These are phyloP conservation scores for Morinoia aosen DNA, from an alignment of 2,888 invertebrate species.

Conservation along the genomic window DNA sequence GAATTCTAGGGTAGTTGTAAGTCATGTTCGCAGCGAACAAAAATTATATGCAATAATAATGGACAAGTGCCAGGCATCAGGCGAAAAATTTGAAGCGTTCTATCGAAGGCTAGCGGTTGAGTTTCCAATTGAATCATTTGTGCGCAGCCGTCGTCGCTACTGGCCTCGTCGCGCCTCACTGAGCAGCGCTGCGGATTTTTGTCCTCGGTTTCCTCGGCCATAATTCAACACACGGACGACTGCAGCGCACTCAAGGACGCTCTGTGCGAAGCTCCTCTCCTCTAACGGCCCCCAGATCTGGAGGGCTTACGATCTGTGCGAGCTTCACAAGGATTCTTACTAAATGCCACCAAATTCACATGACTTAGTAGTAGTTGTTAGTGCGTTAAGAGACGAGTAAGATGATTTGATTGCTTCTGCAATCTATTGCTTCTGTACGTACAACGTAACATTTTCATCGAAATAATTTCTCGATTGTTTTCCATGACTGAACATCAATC, in stretches of 20 bases:
- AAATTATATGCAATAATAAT: too few relatives aligned
- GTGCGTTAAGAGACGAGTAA: background rate
- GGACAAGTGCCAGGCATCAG: too few relatives aligned
- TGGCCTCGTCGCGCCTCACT: background rate
- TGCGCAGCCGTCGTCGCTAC: background rate
- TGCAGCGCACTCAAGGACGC: background rate
- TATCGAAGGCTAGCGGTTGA: background rate
- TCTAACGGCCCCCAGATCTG: background rate
- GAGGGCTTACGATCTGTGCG: background rate
- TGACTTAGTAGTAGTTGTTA: background rate
- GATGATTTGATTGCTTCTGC: background rate
- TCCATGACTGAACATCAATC: background rate
- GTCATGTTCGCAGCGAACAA: too few relatives aligned
- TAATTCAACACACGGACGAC: background rate
- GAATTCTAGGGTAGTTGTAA: too few relatives aligned
- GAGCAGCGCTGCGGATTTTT: slow-evolving; percentile 15
- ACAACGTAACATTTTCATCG: background rate
- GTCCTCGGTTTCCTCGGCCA: background rate
- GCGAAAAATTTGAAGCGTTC: background rate
- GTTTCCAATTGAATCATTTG: background rate
- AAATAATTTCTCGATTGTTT: background rate
- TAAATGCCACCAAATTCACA: background rate
- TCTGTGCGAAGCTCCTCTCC: background rate
- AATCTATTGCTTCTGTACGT: background rate
- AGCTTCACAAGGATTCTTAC: background rate